These are phyloP conservation scores for Opisthograptis luteolata DNA, from an alignment of 2,888 invertebrate species.

Conservation along the genomic window DNA sequence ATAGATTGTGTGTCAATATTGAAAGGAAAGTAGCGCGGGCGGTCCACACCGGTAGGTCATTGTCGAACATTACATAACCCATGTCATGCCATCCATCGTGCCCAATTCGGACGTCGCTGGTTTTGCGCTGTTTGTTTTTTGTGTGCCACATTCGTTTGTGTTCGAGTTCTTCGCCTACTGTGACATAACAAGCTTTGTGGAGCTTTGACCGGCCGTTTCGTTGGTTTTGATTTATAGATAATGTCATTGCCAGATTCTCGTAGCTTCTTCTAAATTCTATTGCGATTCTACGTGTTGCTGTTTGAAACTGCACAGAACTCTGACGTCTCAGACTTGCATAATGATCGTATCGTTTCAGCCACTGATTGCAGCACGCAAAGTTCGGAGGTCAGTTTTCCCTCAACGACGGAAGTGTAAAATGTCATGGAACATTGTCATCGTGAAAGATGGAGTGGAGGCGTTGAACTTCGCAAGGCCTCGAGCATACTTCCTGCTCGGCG, in stretches of 20 bases:
- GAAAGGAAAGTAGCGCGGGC: constrained; percentile 80
- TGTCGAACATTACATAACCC: constrained; percentile 78
- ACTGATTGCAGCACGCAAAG: constrained; percentile 52
- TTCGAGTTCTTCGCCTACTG: constrained; percentile 29
- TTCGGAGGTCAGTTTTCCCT: constrained; percentile 70
- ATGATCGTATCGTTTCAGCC: constrained; percentile 43
- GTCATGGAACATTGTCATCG: constrained; percentile 35
- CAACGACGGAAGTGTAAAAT: constrained; percentile 63
- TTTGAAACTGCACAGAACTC: constrained; percentile 22
- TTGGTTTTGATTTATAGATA: constrained; percentile 11
- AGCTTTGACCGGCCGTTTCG: constrained; percentile 22
- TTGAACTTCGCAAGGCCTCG: constrained; percentile 72
- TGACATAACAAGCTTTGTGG: constrained; percentile 30
- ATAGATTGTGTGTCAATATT: constrained; percentile 80
- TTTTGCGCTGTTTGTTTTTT: constrained; percentile 36
- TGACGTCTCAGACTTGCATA: constrained; percentile 47
- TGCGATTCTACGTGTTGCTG: constrained; percentile 22
- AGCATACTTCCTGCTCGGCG: constrained; percentile 61
- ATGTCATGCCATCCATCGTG: constrained; percentile 72
- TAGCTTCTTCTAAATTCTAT: neutral
- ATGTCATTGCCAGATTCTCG: neutral
- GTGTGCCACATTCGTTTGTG: constrained; percentile 35
- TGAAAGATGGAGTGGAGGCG: constrained; percentile 44
- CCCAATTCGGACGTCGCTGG: constrained; percentile 59
- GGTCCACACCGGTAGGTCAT: constrained; percentile 75